Percentiles rank a stretch among this genome's conserved stretches.
Conservation (phyloP, 2,113 vertebrate genomes). For the Psittacula cyanocephala region DNA sequence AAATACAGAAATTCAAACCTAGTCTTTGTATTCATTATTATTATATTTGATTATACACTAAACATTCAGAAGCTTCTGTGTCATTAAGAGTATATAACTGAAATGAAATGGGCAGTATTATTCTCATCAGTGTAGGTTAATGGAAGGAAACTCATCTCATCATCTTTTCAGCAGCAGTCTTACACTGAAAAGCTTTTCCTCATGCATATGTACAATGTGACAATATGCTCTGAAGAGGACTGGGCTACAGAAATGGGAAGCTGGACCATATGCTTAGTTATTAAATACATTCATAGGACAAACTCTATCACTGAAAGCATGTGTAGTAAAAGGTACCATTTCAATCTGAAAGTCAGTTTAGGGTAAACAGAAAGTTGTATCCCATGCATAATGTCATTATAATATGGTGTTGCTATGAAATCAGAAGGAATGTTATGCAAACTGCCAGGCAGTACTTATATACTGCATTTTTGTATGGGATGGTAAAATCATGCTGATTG, state of each 20-base stretch:
- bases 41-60: conserved; percentile 46
- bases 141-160: conserved; percentile 56
- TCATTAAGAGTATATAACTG: conserved; percentile 15
- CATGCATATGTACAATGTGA: not conserved
- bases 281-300: conserved; percentile 60
- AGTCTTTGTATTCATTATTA: not conserved
- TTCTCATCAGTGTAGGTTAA: conserved; percentile 54
- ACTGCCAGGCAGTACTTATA: not conserved
- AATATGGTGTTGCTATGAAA: conserved; percentile 27
- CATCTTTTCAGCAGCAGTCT: conserved; percentile 4
- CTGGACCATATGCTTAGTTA: conserved; percentile 30
- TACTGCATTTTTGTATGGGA: not conserved
- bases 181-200: not conserved
- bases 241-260: not conserved
- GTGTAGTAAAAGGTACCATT: conserved; percentile 54
- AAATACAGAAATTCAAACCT: not conserved
- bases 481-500: not conserved
- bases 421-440: not conserved
- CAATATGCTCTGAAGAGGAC: not conserved
- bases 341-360: conserved; percentile 54
- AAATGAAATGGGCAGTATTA: conserved; percentile 30
- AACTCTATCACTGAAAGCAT: conserved; percentile 22
- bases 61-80: conserved; percentile 45
- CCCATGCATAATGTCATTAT: not conserved
- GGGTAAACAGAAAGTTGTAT: conserved; percentile 22